These are phyloP conservation scores for Tamias sibiricus DNA, from an alignment of 2,113 vertebrate genomes.

Conservation along the genomic window DNA sequence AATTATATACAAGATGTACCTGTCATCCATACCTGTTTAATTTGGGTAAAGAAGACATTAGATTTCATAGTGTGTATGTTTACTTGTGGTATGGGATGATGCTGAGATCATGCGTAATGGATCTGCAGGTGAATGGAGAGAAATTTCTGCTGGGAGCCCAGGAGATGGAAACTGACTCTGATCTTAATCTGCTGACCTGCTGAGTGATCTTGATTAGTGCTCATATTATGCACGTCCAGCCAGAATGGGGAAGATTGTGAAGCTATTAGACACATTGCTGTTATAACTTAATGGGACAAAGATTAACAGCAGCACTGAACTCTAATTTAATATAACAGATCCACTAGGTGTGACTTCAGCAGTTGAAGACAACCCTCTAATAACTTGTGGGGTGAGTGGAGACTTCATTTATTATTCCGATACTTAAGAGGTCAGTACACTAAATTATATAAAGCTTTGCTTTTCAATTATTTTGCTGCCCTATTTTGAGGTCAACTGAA, in stretches of 20 bases:
- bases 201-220: conserved; percentile 78
- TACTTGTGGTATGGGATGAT: not conserved
- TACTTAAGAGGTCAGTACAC: conserved; percentile 64
- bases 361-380: conserved; percentile 75
- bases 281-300: conserved; percentile 79
- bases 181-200: conserved; percentile 78
- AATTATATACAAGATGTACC: not conserved
- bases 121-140: not conserved
- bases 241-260: conserved; percentile 64
- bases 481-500: conserved; percentile 49
- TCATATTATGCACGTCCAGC: conserved; percentile 68
- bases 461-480: conserved; percentile 20
- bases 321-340: conserved; percentile 74
- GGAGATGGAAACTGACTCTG: conserved; percentile 65
- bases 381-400: conserved; percentile 49
- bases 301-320: conserved; percentile 73
- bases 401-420: conserved; percentile 75
- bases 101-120: not conserved
- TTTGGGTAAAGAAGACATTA: conserved; percentile 29
- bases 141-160: conserved; percentile 49
- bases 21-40: not conserved
- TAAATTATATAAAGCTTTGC: conserved; percentile 53
- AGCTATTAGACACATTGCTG: conserved; percentile 62
- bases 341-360: conserved; percentile 70
- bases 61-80: not conserved